phyloP scores from a whole-genome alignment of 2,113 vertebrate genomes.

The Chaetura pelagica region DNA sequence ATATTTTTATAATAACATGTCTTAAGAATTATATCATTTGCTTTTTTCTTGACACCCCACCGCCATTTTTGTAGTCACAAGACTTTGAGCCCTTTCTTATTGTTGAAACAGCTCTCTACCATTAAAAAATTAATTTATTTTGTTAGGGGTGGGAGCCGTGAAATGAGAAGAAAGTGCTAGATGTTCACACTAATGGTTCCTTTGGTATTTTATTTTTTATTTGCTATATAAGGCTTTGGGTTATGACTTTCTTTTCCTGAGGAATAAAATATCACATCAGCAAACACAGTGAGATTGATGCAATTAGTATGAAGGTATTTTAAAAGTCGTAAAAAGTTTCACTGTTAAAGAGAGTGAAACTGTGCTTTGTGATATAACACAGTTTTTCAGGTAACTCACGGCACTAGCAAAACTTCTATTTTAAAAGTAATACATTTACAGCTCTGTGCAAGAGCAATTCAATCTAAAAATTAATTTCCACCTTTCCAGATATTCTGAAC shows the following conservation, averaged over 20 bases:
- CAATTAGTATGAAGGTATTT: not conserved
- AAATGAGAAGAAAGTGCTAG: not conserved
- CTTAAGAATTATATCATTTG: not conserved
- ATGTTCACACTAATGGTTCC: not conserved
- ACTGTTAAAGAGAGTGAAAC: not conserved
- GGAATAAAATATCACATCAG: not conserved
- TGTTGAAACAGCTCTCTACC: not conserved
- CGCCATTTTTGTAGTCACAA: not conserved
- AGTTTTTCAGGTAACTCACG: not conserved
- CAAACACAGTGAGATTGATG: not conserved
- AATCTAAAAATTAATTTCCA: not conserved
- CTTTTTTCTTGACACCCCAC: not conserved
- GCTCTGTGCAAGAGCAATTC: not conserved
- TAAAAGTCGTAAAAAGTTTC: not conserved
- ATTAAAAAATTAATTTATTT: not conserved
- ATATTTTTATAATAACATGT: not conserved
- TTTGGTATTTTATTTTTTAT: constrained; percentile 39
- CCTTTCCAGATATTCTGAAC: not conserved
- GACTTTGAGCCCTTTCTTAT: not conserved
- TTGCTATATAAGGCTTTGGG: not conserved
- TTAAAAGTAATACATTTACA: not conserved
- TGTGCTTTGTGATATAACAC: not conserved
- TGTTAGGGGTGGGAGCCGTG: fast-evolving
- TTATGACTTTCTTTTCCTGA: not conserved
- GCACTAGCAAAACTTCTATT: not conserved